A percentile compares a stretch with the other conserved stretches of the same genome.
Conservation (phyloP, 2,113 vertebrate genomes). For the Phainopepla nitens region DNA sequence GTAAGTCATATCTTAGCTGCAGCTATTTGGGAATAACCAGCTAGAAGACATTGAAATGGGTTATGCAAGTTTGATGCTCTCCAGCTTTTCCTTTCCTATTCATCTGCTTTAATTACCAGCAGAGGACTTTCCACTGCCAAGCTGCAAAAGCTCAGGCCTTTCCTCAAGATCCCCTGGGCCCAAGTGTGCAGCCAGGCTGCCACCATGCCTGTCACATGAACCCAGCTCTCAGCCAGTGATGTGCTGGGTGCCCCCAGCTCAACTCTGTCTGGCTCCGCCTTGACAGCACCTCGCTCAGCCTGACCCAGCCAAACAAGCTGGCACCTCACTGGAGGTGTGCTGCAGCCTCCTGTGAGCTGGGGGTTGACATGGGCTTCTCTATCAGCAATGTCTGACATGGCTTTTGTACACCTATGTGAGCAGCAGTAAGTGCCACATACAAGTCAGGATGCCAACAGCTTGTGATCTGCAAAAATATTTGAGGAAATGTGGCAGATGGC, state of each 20-base stretch:
- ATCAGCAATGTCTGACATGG: background rate
- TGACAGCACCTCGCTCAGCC: background rate
- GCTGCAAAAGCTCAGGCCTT: background rate
- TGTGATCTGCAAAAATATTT: background rate
- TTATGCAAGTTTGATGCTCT: background rate
- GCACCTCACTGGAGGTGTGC: background rate
- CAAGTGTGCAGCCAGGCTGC: rapidly evolving
- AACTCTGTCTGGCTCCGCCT: rapidly evolving
- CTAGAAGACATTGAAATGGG: background rate
- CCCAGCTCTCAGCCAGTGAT: background rate
- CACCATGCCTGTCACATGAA: background rate
- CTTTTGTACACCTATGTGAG: rapidly evolving
- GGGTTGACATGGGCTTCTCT: background rate
- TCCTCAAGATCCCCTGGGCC: background rate
- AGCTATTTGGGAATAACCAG: background rate
- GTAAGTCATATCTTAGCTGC: background rate
- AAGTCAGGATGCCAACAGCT: background rate
- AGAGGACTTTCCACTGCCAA: background rate
- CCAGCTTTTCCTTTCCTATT: background rate
- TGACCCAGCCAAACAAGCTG: background rate
- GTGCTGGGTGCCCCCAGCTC: background rate
- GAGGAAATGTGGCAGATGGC: background rate
- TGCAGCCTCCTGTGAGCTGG: background rate
- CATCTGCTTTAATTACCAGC: background rate
- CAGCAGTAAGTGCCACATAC: rapidly evolving